Base-by-base conservation (phyloP, 2,888 invertebrate genomes). In the Creontiades dilutus region DNA sequence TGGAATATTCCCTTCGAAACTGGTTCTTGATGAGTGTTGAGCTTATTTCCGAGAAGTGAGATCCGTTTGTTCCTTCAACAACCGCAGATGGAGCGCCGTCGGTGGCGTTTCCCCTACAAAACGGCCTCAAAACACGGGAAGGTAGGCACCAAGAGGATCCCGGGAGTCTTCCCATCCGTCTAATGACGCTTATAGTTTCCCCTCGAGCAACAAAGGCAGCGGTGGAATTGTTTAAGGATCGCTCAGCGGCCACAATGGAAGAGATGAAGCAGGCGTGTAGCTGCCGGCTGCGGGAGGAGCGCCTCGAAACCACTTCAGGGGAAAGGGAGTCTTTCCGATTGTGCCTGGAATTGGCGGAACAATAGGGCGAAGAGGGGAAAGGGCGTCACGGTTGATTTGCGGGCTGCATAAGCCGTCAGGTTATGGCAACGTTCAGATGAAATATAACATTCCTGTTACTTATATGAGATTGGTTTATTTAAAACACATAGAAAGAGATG, bases 141-240 rank as follows among this genome's bases (percentile, higher is more conserved):
- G 12, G 52, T 9, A n/a, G 19, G 11, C 23, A 12, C 23, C 68
- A 23, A 68, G 68, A 68, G 68, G 68, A 68, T 68, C 9, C 11
- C 27, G 0, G 19, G 19, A 68, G 23, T 27, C n/a, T 57, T 37
- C 23, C 23, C 23, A 68, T 23, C 19, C 23, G 68, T 23, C 68
- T 68, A 68, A 68, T 68, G 68, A 68, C 68, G 68, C 68, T 23
- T 23, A 68, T 23, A 19, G 68, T 68, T 68, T 68, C 68, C 61
- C 11, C 23, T 23, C 11, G 23, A 19, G 23, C 23, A 68, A 68
- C 37, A 37, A 37, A 37, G n/a, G 57, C 14, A 0, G n/a, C 57
- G n/a, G 57, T n/a, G 57, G 57, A 7, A 37, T 37, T 37, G 57
- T 57, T 57, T n/a, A 57, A n/a, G 68, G 68, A 68, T 23, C 68